Percentiles rank a stretch among this genome's conserved stretches.
Conservation (phyloP, 2,888 invertebrate genomes). For the Diarsia rubi region DNA sequence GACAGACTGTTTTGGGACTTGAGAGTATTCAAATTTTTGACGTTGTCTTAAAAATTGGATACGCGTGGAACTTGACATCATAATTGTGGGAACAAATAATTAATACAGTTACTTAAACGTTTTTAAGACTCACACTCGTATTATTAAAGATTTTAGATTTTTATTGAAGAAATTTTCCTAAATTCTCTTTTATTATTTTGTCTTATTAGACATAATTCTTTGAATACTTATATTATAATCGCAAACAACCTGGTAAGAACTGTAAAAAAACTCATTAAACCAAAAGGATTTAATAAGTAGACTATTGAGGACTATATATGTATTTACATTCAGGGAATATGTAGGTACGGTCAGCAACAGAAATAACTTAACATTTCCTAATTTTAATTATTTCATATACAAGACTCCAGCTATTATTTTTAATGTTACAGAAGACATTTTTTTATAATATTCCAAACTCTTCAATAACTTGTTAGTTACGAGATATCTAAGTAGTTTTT, state of each 20-base stretch:
- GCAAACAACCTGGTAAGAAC: constrained; percentile 3
- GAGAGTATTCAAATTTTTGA: not conserved
- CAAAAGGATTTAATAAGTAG: not conserved
- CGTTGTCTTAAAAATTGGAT: not conserved
- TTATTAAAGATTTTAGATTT: not conserved
- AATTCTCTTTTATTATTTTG: not conserved
- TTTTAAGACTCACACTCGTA: not conserved
- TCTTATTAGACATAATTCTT: constrained; percentile 21
- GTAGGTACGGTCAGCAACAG: too few relatives aligned
- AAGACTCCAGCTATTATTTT: too few relatives aligned
- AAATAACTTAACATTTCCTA: too few relatives aligned
- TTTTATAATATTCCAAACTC: too few relatives aligned
- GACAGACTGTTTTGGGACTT: constrained; percentile 28
- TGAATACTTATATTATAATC: not conserved
- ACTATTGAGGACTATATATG: not conserved
- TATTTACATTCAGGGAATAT: too few relatives aligned
- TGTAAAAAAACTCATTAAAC: not conserved
- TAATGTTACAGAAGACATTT: too few relatives aligned
- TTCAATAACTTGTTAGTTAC: too few relatives aligned
- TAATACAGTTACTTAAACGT: not conserved
- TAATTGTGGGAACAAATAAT: constrained; percentile 27
- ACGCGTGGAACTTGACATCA: not conserved
- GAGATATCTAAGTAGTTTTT: too few relatives aligned
- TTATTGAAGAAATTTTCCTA: not conserved
- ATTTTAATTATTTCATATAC: too few relatives aligned